Evolutionary conservation across 2,888 invertebrate species (phyloP).

Genomic region (Dynastes hyllus): DNA sequence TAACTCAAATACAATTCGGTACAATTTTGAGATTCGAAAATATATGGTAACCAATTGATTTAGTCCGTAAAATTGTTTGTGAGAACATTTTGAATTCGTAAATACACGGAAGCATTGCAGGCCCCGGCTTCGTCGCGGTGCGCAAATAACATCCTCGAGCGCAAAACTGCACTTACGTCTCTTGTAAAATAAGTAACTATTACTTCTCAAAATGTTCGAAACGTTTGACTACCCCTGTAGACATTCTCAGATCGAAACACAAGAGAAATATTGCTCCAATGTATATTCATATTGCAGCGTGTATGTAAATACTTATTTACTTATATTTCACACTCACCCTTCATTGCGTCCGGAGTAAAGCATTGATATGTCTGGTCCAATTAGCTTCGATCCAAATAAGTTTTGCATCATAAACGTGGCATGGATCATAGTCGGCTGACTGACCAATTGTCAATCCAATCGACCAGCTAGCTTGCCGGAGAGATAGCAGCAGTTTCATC

Average conservation of each 20-base stretch:
- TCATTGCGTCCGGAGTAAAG: slow-evolving; percentile 45
- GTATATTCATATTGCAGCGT: background rate
- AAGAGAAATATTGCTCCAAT: background rate
- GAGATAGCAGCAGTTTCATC: background rate
- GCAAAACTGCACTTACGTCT: too few relatives aligned
- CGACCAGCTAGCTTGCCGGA: background rate
- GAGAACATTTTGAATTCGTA: too few relatives aligned
- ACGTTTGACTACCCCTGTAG: too few relatives aligned
- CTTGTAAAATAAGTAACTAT: too few relatives aligned
- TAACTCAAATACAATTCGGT: too few relatives aligned
- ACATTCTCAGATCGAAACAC: background rate
- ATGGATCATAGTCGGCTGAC: background rate
- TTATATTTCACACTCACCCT: slow-evolving; percentile 47
- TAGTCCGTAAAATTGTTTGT: too few relatives aligned
- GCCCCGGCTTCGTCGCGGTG: too few relatives aligned
- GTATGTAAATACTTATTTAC: slow-evolving; percentile 41
- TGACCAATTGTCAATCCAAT: background rate
- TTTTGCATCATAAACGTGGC: slow-evolving; percentile 5
- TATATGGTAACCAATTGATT: too few relatives aligned
- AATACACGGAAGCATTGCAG: too few relatives aligned
- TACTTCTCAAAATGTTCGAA: too few relatives aligned
- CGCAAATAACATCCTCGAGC: too few relatives aligned
- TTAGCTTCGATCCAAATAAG: slow-evolving; percentile 45
- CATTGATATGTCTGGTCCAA: slow-evolving; percentile 51
- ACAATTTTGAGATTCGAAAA: too few relatives aligned